Evolutionary conservation across 2,888 invertebrate genomes (phyloP).

Genomic region (Notodonta dromedarius): DNA sequence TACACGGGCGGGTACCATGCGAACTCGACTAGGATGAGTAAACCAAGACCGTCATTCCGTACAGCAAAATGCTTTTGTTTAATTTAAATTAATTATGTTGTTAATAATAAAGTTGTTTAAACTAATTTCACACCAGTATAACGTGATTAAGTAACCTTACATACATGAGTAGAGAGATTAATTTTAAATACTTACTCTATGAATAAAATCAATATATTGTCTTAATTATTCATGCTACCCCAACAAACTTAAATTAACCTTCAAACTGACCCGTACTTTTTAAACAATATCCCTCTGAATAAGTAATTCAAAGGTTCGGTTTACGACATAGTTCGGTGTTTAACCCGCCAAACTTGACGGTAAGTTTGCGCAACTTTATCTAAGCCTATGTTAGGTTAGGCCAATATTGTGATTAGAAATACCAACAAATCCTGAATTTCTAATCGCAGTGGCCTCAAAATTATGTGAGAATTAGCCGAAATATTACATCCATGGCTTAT

Average conservation of each 20-base stretch:
- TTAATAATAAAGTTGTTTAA: too few species aligned
- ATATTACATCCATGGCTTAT: not conserved
- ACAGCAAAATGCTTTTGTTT: not conserved
- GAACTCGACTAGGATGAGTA: conserved; percentile 12
- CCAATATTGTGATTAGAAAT: conserved; percentile 20
- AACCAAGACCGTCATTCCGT: not conserved
- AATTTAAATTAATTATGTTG: too few species aligned
- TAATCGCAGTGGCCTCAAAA: not conserved
- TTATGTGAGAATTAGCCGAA: not conserved
- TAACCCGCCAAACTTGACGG: conserved; percentile 4
- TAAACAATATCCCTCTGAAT: conserved; percentile 8
- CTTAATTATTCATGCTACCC: not conserved
- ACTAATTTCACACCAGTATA: too few species aligned
- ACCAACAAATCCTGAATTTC: conserved; percentile 13
- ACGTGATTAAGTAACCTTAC: too few species aligned
- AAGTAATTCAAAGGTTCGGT: conserved; percentile 4
- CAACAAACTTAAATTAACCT: not conserved
- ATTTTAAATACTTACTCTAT: too few species aligned
- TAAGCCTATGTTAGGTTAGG: conserved; percentile 17
- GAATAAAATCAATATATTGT: not conserved
- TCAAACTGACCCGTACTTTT: not conserved
- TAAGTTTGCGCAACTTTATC: conserved; percentile 14
- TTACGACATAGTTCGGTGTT: conserved; percentile 1
- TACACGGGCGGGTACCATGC: conserved; percentile 18
- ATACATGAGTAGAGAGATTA: too few species aligned